Percentiles rank a stretch among this genome's conserved stretches.
phyloP scores from a whole-genome alignment of 1,140 invertebrate species.

The Cydia splendana region DNA sequence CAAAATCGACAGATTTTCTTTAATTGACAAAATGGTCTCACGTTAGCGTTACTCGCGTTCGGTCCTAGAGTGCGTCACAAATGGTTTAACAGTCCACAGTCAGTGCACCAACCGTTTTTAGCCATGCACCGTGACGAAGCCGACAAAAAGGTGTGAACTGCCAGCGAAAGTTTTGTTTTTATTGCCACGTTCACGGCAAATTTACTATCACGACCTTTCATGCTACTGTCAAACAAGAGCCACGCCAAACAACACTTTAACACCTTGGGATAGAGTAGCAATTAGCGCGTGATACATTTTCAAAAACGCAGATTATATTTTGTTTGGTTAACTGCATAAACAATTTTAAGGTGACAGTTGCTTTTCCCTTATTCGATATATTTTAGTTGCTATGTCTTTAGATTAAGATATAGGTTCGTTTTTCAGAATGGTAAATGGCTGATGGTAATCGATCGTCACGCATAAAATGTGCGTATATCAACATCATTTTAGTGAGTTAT shows the following conservation, averaged over 20 bases:
- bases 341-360: neutral
- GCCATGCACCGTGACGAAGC: neutral
- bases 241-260: slow-evolving; percentile 1
- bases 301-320: neutral
- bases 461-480: slow-evolving; percentile 14
- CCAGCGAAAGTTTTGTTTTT: slow-evolving; percentile 47
- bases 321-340: neutral
- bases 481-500: slow-evolving; percentile 19
- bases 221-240: neutral
- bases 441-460: neutral
- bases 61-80: too few species aligned
- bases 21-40: too few species aligned
- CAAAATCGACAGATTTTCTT: too few species aligned
- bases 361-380: neutral
- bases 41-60: too few species aligned
- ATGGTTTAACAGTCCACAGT: neutral
- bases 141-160: slow-evolving; percentile 52
- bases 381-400: neutral
- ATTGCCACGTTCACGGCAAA: slow-evolving; percentile 34
- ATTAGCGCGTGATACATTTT: neutral
- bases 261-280: neutral
- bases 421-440: neutral
- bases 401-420: neutral
- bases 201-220: slow-evolving; percentile 30
- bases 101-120: slow-evolving; percentile 17